phyloP scores from a whole-genome alignment of 1,140 invertebrate species.

The Drosophila nasuta region DNA sequence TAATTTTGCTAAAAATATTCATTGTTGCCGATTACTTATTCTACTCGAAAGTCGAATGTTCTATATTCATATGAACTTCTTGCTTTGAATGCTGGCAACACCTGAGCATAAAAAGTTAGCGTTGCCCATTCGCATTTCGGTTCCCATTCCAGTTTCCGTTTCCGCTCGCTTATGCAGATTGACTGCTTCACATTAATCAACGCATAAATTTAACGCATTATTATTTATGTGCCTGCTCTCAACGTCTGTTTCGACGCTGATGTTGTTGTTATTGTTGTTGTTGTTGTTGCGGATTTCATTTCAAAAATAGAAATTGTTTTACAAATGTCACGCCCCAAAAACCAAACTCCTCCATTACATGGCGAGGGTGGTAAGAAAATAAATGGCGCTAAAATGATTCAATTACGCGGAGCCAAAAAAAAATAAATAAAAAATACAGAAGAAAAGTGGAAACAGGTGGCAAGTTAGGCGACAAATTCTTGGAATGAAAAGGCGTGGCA shows the following conservation, averaged over 20 bases:
- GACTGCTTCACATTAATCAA: constrained; percentile 78
- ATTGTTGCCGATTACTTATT: background rate
- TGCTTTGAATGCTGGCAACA: constrained; percentile 45
- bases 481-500: constrained; percentile 42
- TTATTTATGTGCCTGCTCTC: constrained; percentile 72
- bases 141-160: constrained; percentile 14
- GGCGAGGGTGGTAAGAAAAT: constrained; percentile 59
- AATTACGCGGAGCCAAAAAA: constrained; percentile 64
- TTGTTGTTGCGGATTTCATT: constrained; percentile 67
- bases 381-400: constrained; percentile 83
- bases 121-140: constrained; percentile 1
- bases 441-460: constrained; percentile 67
- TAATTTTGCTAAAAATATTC: background rate
- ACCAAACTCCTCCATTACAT: background rate
- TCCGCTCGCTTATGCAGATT: constrained; percentile 55
- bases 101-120: constrained; percentile 56
- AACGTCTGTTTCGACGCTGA: constrained; percentile 26
- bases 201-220: constrained; percentile 83
- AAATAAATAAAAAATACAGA: background rate
- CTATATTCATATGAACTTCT: constrained; percentile 65
- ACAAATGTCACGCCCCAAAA: constrained; percentile 70
- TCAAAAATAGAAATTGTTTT: constrained; percentile 80
- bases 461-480: constrained; percentile 70
- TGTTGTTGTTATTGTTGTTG: constrained; percentile 37
- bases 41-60: constrained; percentile 1